These are phyloP conservation scores for Cosmia trapezina DNA, from an alignment of 2,888 invertebrate species.

Conservation along the genomic window DNA sequence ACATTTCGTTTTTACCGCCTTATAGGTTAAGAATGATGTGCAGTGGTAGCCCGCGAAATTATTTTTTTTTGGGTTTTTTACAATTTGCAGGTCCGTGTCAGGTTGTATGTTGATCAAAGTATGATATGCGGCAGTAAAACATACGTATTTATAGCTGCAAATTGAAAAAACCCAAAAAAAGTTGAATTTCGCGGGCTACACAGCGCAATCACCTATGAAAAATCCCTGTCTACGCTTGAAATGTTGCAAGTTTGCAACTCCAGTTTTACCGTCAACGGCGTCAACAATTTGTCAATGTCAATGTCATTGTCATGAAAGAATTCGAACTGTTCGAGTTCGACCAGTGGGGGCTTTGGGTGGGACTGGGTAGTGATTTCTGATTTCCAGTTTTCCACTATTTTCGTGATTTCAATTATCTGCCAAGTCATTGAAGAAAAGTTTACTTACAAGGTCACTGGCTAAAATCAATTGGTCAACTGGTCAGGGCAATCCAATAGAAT, in stretches of 20 bases:
- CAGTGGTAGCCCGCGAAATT: too few relatives aligned
- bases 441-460: neutral
- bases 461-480: neutral
- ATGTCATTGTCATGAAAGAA: neutral
- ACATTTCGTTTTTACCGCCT: too few relatives aligned
- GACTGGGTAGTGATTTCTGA: neutral
- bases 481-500: conserved; percentile 8
- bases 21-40: too few relatives aligned
- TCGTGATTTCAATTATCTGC: neutral
- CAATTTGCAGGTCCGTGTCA: too few relatives aligned
- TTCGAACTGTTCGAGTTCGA: neutral
- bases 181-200: too few relatives aligned
- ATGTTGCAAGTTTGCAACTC: too few relatives aligned
- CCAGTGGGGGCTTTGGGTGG: neutral
- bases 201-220: too few relatives aligned
- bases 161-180: too few relatives aligned
- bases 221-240: rapidly evolving
- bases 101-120: too few relatives aligned
- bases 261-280: neutral
- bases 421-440: neutral
- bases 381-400: neutral
- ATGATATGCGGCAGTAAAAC: too few relatives aligned
- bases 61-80: too few relatives aligned
- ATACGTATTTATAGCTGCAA: too few relatives aligned
- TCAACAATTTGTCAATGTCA: neutral